These are phyloP conservation scores for Pontoporia blainvillei DNA, from an alignment of 2,113 vertebrate species.

Conservation along the genomic window DNA sequence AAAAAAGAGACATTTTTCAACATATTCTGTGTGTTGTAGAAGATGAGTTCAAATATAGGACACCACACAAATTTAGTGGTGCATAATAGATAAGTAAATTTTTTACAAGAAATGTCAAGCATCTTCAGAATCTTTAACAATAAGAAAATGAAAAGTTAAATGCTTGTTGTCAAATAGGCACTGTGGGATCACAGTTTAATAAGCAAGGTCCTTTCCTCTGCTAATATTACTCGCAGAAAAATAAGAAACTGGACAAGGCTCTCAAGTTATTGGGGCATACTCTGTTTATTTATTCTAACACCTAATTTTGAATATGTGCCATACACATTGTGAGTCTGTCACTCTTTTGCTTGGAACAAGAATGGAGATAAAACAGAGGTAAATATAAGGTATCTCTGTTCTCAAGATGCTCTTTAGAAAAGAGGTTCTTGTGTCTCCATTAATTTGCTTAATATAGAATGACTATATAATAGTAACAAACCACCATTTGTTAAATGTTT, in stretches of 20 bases:
- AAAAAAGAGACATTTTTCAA: constrained; percentile 58
- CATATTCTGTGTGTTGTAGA: constrained; percentile 32
- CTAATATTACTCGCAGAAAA: neutral
- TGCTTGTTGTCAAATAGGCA: constrained; percentile 37
- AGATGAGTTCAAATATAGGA: constrained; percentile 63
- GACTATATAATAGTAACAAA: neutral
- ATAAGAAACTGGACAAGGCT: neutral
- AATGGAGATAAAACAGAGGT: neutral
- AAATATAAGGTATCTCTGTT: neutral
- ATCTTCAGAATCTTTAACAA: constrained; percentile 44
- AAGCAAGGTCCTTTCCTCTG: neutral
- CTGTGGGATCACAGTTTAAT: neutral
- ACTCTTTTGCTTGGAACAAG: neutral
- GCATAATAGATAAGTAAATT: constrained; percentile 34
- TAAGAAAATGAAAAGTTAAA: constrained; percentile 37
- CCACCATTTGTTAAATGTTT: neutral
- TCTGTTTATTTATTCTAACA: neutral
- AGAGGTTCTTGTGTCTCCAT: neutral
- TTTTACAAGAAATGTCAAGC: constrained; percentile 38
- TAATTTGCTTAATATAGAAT: neutral
- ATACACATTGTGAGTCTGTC: neutral
- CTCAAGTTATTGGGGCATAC: neutral
- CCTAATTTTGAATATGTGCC: neutral
- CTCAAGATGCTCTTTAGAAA: neutral
- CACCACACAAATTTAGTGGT: constrained; percentile 15